phyloP scores from a whole-genome alignment of 1,140 invertebrate genomes.

The Sinonovacula constricta region DNA sequence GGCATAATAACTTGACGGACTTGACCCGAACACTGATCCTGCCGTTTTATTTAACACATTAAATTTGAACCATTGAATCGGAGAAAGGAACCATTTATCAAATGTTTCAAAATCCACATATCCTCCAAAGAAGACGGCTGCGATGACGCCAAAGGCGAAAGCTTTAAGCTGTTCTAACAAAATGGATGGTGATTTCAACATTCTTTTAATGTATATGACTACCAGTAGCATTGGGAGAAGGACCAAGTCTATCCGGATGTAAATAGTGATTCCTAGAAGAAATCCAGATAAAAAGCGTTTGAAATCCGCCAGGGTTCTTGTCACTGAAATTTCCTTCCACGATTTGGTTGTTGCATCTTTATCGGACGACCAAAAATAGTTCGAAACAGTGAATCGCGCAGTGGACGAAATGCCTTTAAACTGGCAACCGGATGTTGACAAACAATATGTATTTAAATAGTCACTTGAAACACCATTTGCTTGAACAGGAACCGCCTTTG shows the following conservation, averaged over 20 bases:
- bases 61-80: conserved; percentile 70
- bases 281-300: conserved; percentile 51
- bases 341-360: no score
- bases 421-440: no score
- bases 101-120: conserved; percentile 63
- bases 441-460: no score
- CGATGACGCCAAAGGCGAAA: conserved; percentile 23
- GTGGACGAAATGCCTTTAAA: no score
- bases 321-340: no score
- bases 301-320: no score
- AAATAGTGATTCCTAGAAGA: conserved; percentile 57
- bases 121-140: conserved; percentile 55
- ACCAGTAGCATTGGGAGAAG: conserved; percentile 23
- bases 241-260: conserved; percentile 63
- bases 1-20: no score
- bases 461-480: no score
- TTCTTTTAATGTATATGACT: background rate
- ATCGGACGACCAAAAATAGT: no score
- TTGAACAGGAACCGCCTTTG: no score
- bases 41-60: conserved; percentile 65
- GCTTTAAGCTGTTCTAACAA: background rate
- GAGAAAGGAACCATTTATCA: conserved; percentile 62
- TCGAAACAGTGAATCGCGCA: no score
- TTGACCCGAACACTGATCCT: conserved; percentile 63
- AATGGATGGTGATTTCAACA: background rate